phyloP scores from a whole-genome alignment of 2,888 invertebrate species.

The Trichopria drosophilae region DNA sequence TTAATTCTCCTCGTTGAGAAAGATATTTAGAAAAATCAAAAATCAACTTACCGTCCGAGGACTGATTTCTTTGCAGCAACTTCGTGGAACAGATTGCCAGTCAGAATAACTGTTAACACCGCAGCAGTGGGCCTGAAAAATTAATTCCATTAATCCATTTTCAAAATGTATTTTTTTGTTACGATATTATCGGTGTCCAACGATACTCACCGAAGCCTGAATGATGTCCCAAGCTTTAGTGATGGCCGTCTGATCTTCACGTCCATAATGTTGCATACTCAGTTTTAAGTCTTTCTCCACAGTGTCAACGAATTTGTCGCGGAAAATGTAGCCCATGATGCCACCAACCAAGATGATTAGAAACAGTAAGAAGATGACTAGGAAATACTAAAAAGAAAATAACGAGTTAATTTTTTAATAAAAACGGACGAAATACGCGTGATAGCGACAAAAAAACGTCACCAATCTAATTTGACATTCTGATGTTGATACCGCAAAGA shows the following conservation, averaged over 20 bases:
- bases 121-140: slow-evolving; percentile 81
- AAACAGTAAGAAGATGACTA: slow-evolving; percentile 84
- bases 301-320: slow-evolving; percentile 77
- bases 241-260: slow-evolving; percentile 69
- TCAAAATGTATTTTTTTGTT: too few species aligned
- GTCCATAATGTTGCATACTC: slow-evolving; percentile 74
- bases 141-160: too few species aligned
- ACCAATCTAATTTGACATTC: too few species aligned
- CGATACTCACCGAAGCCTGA: slow-evolving; percentile 70
- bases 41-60: slow-evolving; percentile 62
- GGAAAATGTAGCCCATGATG: slow-evolving; percentile 86
- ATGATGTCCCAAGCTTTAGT: slow-evolving; percentile 87
- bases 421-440: too few species aligned
- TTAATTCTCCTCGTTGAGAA: too few species aligned
- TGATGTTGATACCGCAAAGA: too few species aligned
- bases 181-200: too few species aligned
- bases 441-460: too few species aligned
- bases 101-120: slow-evolving; percentile 76
- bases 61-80: slow-evolving; percentile 71
- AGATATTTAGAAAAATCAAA: too few species aligned
- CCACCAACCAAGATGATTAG: slow-evolving; percentile 89
- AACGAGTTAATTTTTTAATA: too few species aligned
- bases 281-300: slow-evolving; percentile 79
- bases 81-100: slow-evolving; percentile 76
- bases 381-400: slow-evolving; percentile 76